Percentiles rank a stretch among this genome's conserved stretches.
phyloP scores from a whole-genome alignment of 2,113 vertebrate species.

The Pitta sordida region DNA sequence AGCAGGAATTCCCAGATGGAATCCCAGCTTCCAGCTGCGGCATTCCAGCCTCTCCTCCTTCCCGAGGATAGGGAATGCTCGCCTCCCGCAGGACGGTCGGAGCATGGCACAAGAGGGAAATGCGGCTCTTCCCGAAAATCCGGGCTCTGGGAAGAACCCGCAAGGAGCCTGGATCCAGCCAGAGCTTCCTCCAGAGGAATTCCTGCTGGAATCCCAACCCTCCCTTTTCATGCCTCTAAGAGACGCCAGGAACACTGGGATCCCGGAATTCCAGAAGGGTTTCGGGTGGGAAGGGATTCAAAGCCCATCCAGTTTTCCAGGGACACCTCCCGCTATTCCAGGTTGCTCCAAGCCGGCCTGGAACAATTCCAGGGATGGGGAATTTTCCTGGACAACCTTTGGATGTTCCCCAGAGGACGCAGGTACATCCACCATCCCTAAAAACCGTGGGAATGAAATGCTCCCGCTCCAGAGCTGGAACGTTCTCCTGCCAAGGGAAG shows the following conservation, averaged over 20 bases:
- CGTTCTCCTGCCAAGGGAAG: neutral
- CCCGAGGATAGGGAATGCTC: neutral
- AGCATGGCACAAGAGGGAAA: neutral
- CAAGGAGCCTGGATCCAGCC: fast-evolving
- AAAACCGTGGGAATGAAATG: neutral
- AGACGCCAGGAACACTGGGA: neutral
- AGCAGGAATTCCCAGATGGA: neutral
- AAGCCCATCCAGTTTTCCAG: neutral
- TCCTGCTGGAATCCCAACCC: neutral
- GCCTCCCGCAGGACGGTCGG: neutral
- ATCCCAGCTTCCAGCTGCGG: neutral
- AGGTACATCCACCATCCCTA: too few species aligned
- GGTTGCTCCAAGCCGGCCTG: neutral
- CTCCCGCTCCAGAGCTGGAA: neutral
- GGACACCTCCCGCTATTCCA: too few species aligned
- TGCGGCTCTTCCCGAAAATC: neutral
- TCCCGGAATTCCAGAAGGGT: neutral
- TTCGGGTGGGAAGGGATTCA: neutral
- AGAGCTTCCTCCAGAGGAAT: neutral
- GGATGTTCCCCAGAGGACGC: neutral
- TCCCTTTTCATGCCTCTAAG: neutral
- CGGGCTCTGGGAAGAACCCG: neutral
- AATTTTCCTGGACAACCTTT: neutral
- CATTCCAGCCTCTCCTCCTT: too few species aligned
- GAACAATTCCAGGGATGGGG: neutral